These are phyloP conservation scores for Cyclina sinensis DNA, from an alignment of 1,140 invertebrate species.

Conservation along the genomic window DNA sequence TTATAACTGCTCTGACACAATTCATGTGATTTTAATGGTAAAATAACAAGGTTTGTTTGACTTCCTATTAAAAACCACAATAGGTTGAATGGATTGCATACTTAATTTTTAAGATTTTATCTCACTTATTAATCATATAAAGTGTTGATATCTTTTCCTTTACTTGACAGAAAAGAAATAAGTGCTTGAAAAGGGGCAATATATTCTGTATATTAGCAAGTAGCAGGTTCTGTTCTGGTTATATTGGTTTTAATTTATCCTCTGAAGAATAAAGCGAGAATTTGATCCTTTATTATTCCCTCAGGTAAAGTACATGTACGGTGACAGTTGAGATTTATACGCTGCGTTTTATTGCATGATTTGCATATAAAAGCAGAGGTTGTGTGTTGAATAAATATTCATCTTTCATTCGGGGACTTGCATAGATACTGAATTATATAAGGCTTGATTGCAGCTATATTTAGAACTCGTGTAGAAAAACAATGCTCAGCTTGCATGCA, in stretches of 20 bases:
- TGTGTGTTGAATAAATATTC: not conserved
- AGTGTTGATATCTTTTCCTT: too few relatives aligned
- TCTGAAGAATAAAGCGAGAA: not conserved
- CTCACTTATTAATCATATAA: not conserved
- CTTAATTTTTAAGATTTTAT: not conserved
- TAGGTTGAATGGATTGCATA: too few relatives aligned
- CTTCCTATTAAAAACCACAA: not conserved
- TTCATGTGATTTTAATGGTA: not conserved
- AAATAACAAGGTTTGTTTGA: not conserved
- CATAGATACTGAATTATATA: not conserved
- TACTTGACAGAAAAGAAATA: too few relatives aligned
- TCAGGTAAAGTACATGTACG: not conserved
- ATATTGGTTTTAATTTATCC: not conserved
- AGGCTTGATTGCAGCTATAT: not conserved
- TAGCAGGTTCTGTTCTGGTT: not conserved
- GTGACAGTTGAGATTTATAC: slow-evolving; percentile 16
- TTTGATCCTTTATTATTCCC: not conserved
- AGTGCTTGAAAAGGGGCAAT: not conserved
- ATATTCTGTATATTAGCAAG: not conserved
- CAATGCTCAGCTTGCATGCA: too few relatives aligned
- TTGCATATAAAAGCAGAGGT: not conserved
- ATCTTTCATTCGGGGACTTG: not conserved
- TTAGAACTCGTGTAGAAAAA: too few relatives aligned
- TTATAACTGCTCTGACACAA: not conserved
- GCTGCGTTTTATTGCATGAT: slow-evolving; percentile 18